A percentile compares a stretch with the other conserved stretches of the same genome.
Evolutionary conservation across 1,140 invertebrate species (phyloP).

Genomic region (Drosophila hydei): DNA sequence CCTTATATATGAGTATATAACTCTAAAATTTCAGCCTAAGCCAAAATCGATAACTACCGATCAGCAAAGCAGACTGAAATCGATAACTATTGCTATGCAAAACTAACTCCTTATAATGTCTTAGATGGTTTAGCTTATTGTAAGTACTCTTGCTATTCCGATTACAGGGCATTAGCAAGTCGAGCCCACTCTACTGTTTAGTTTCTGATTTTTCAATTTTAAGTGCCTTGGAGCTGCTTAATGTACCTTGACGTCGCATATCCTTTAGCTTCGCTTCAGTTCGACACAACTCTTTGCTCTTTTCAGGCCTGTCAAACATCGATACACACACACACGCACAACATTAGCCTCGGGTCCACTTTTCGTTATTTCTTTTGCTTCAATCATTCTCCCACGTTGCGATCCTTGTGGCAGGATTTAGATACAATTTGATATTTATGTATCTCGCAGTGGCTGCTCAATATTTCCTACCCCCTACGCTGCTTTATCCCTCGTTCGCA

Average conservation of each 20-base stretch:
- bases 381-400: conserved; percentile 65
- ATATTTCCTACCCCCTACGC: not conserved
- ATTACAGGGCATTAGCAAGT: not conserved
- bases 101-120: no score
- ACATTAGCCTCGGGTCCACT: not conserved
- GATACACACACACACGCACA: conserved; percentile 22
- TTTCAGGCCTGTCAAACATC: conserved; percentile 13
- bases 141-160: no score
- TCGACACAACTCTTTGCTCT: conserved; percentile 50
- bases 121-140: no score
- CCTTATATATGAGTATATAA: no score
- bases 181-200: not conserved
- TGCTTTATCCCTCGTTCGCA: not conserved
- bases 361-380: conserved; percentile 17
- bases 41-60: not conserved
- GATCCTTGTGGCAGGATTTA: conserved; percentile 58
- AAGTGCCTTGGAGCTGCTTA: conserved; percentile 24
- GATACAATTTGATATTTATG: conserved; percentile 67
- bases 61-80: not conserved
- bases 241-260: conserved; percentile 68
- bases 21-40: not conserved
- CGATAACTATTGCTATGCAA: not conserved
- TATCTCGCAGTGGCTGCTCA: conserved; percentile 22
- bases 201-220: conserved; percentile 3
- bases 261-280: conserved; percentile 37